phyloP scores from a whole-genome alignment of 2,888 invertebrate species.

The Diaprepes abbreviatus region DNA sequence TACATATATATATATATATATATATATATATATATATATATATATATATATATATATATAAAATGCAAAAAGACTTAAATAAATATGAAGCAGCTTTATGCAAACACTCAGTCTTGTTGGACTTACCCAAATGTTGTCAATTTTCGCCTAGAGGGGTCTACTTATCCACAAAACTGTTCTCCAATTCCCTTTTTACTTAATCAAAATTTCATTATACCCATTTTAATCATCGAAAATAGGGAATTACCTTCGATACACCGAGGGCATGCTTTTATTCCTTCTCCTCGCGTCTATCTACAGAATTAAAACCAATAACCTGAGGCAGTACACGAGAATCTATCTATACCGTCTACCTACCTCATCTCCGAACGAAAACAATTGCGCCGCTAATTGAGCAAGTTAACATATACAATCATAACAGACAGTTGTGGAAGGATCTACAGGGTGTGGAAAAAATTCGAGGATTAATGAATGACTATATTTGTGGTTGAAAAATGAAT shows the following conservation, averaged over 20 bases:
- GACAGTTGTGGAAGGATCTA: neutral
- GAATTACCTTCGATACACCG: constrained; percentile 47
- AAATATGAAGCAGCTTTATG: too few relatives aligned
- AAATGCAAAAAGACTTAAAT: too few relatives aligned
- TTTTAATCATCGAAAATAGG: constrained; percentile 49
- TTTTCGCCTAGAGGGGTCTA: too few relatives aligned
- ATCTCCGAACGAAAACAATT: constrained; percentile 48
- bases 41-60: too few relatives aligned
- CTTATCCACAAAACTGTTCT: too few relatives aligned
- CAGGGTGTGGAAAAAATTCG: neutral
- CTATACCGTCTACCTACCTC: constrained; percentile 42
- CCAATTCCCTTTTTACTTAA: constrained; percentile 39
- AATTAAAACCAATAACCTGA: constrained; percentile 50
- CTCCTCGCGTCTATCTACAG: constrained; percentile 17
- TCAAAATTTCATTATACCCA: constrained; percentile 46
- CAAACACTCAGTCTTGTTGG: too few relatives aligned
- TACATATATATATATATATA: too few relatives aligned
- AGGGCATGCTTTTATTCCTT: constrained; percentile 39
- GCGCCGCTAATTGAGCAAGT: constrained; percentile 41
- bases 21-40: too few relatives aligned
- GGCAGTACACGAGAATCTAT: constrained; percentile 47
- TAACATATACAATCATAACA: constrained; percentile 23
- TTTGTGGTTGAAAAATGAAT: too few relatives aligned
- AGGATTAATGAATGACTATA: too few relatives aligned
- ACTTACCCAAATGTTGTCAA: too few relatives aligned